Evolutionary conservation across 1,140 invertebrate genomes (phyloP).

Genomic region (Drosophila punjabiensis): DNA sequence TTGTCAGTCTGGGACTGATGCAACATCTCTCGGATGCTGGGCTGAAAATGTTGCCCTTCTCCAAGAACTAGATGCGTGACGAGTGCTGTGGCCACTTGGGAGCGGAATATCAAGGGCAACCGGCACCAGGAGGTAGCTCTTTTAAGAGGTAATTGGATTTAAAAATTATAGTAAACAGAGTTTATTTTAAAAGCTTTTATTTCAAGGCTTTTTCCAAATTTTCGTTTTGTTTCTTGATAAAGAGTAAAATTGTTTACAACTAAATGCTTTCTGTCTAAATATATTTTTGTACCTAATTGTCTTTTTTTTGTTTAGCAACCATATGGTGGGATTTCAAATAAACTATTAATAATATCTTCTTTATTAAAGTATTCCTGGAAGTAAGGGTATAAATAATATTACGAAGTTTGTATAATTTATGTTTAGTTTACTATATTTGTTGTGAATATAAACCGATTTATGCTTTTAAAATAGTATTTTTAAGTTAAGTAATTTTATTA

Average conservation of each 20-base stretch:
- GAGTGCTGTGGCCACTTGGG: not conserved
- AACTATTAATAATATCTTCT: not conserved
- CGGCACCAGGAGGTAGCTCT: too few relatives aligned
- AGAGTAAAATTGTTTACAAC: not conserved
- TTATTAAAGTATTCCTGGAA: not conserved
- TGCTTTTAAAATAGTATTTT: too few relatives aligned
- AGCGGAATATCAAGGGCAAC: not conserved
- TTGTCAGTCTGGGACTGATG: constrained; percentile 32
- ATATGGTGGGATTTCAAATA: not conserved
- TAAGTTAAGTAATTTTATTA: too few relatives aligned
- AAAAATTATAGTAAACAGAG: not conserved
- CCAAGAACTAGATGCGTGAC: not conserved
- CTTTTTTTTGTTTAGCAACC: not conserved
- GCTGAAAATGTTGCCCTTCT: constrained; percentile 10
- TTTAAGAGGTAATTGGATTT: not conserved
- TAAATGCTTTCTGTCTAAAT: not conserved
- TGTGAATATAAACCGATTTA: too few relatives aligned
- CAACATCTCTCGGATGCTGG: constrained; percentile 6
- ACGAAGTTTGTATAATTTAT: not conserved
- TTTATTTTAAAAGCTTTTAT: not conserved
- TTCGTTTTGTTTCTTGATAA: not conserved
- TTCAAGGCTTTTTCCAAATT: not conserved
- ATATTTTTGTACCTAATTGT: not conserved
- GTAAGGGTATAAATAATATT: too few relatives aligned
- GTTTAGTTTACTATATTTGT: too few relatives aligned